A percentile compares a stretch with the other conserved stretches of the same genome.
These are phyloP conservation scores for Misgurnus mizolepis DNA, from an alignment of 2,113 vertebrate genomes.

Conservation along the genomic window DNA sequence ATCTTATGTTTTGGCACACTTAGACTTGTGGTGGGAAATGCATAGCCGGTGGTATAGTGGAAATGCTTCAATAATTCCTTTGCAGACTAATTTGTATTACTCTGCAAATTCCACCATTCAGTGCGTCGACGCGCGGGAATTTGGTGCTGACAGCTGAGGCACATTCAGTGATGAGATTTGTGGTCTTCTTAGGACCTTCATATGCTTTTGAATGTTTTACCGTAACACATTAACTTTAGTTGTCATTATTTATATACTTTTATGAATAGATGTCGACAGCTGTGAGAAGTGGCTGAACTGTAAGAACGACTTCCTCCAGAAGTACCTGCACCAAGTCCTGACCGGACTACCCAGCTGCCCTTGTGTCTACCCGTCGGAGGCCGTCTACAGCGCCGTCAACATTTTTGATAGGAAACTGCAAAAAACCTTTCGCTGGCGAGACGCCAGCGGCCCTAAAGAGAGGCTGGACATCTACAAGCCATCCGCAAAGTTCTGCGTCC, in stretches of 20 bases:
- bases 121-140: too few relatives aligned
- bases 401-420: conserved; percentile 75
- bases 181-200: too few relatives aligned
- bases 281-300: conserved; percentile 91
- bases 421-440: conserved; percentile 83
- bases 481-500: conserved; percentile 80
- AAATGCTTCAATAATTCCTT: too few relatives aligned
- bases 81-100: too few relatives aligned
- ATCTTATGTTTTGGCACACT: conserved; percentile 24
- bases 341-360: conserved; percentile 86
- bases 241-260: too few relatives aligned
- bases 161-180: too few relatives aligned
- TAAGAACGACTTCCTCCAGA: conserved; percentile 85
- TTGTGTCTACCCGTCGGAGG: conserved; percentile 83
- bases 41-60: neutral
- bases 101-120: too few relatives aligned
- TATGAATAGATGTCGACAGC: conserved; percentile 80
- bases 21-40: too few relatives aligned
- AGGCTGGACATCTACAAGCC: conserved; percentile 88
- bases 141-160: too few relatives aligned
- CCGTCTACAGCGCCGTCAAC: conserved; percentile 74
- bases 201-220: too few relatives aligned
- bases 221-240: too few relatives aligned
- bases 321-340: conserved; percentile 83
- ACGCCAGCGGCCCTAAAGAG: conserved; percentile 83